Base-by-base conservation (phyloP, 2,797 vertebrate genomes). In the Sciaenops ocellatus region DNA sequence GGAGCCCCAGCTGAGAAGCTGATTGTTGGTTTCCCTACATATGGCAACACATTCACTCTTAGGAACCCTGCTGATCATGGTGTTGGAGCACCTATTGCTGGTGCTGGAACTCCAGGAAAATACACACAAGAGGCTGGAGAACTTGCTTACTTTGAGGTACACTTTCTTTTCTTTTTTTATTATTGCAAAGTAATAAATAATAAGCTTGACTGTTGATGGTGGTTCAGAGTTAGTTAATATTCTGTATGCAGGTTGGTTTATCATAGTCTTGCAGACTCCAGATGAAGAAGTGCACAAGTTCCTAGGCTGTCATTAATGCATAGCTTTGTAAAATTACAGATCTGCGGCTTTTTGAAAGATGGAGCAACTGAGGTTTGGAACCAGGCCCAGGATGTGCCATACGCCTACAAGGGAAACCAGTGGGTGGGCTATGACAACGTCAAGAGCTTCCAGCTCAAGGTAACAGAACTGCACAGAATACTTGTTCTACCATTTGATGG, bases 1-100 rank as follows among this genome's bases (percentile, higher is more conserved):
- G 91, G 91, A 26, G 92, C 91, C 26, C 93, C 92, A 9, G 90
- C 87, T 34, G 88, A 93, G 79, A 95, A 94, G 63, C 81, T 94
- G 63, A 85, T 91, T 11, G 84, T 94, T 67, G 93, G 93, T n/a
- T 93, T 94, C 66, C 86, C 91, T 3, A 90, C 91, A 69, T 93
- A 92, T 12, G 93, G 93, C 11, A 86, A 89, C 77, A 87, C 89
- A 0, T 94, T 94, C 81, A 93, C 89, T 55, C 85, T 93, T 2
- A 87, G 0, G 9, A 89, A 85, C 60, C 41, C 91, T 26, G 79
- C 91, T 28, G n/a, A 91, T 63, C 73, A 90, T 5, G 83, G 86
- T n/a, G 59, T 92, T 28, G 92, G 91, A 28, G 92, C 91, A 41
- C 38, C 90, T 0, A 67, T 84, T 26, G 47, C 89, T 46, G 92